Evolutionary conservation across 2,113 vertebrate species (phyloP), one percentile per base, ranked within the genome.

Genomic region (Zeus faber): DNA sequence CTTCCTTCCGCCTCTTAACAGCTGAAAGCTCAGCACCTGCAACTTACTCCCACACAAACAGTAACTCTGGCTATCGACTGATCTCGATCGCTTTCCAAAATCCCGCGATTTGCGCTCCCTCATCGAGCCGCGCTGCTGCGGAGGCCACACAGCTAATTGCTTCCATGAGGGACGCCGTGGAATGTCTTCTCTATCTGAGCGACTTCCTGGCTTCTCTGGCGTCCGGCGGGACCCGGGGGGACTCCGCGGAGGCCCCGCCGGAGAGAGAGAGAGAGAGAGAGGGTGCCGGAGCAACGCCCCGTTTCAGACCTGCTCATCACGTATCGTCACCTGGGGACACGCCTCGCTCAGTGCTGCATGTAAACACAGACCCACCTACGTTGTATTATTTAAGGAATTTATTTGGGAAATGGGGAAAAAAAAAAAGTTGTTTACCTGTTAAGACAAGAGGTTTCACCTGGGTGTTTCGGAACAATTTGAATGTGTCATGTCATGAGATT

Each of bases 121-220:
- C 60, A 55, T 60, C 44, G 54, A 44, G 33, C 11, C 11, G 33
- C 35, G 54, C 49, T 10, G 68, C 69, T 20, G 66, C 51, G 69
- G 52, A 49, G 56, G 58, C 53, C 67, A 77, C 68, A 53, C 53
- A 66, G 64, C 22, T 87, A 88, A 89, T 87, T 80, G 70, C 83
- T 88, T 87, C 86, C 84, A 88, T 74, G 76, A 75, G 80, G 84
- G 86, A 90, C 82, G 76, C 85, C 24, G 24, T 74, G 86, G 87
- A 89, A 88, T 90, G 78, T 84, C 68, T 82, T 77, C 72, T 47
- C 70, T 79, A 73, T 89, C 48, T 58, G 47, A n/a, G n/a, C n/a
- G n/a, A 70, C 83, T 84, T 85, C 80, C 83, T 86, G 81, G 69
- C 74, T 54, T 61, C 39, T 59, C 62, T 26, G 49, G 56, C 0